These are phyloP conservation scores for Phengaris alcon DNA, from an alignment of 2,888 invertebrate species.

Conservation along the genomic window DNA sequence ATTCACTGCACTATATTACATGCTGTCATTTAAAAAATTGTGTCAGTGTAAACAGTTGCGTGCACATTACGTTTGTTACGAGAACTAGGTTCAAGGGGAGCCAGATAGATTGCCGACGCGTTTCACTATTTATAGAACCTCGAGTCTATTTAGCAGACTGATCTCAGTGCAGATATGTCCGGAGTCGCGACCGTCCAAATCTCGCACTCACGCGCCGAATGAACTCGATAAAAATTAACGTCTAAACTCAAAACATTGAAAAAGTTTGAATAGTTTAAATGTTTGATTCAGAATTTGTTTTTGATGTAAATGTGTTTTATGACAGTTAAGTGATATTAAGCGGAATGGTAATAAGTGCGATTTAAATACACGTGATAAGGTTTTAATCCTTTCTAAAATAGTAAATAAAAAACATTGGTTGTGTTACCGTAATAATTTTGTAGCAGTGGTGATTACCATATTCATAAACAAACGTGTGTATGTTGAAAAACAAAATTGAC, in stretches of 20 bases:
- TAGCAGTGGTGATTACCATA: conserved; percentile 36
- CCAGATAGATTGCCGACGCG: conserved; percentile 71
- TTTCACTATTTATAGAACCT: conserved; percentile 75
- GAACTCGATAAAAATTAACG: conserved; percentile 40
- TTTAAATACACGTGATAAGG: not conserved
- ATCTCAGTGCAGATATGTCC: conserved; percentile 76
- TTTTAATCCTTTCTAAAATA: not conserved
- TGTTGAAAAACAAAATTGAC: conserved; percentile 74
- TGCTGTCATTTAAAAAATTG: conserved; percentile 71
- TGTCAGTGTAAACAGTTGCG: conserved; percentile 73
- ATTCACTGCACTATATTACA: conserved; percentile 43
- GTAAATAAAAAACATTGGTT: not conserved
- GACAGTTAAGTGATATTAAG: conserved; percentile 3
- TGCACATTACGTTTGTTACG: conserved; percentile 63
- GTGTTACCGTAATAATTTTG: not conserved
- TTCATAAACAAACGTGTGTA: conserved; percentile 40
- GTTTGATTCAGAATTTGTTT: not conserved
- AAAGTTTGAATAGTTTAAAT: not conserved
- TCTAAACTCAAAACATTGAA: conserved; percentile 5
- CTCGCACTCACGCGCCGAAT: conserved; percentile 52
- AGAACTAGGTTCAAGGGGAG: conserved; percentile 77
- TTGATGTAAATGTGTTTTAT: not conserved
- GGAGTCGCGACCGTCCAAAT: conserved; percentile 68
- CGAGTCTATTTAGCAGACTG: conserved; percentile 71
- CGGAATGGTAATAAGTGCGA: not conserved